A percentile compares a stretch with the other conserved stretches of the same genome.
phyloP scores from a whole-genome alignment of 2,888 invertebrate species.

The Andrena marginata region DNA sequence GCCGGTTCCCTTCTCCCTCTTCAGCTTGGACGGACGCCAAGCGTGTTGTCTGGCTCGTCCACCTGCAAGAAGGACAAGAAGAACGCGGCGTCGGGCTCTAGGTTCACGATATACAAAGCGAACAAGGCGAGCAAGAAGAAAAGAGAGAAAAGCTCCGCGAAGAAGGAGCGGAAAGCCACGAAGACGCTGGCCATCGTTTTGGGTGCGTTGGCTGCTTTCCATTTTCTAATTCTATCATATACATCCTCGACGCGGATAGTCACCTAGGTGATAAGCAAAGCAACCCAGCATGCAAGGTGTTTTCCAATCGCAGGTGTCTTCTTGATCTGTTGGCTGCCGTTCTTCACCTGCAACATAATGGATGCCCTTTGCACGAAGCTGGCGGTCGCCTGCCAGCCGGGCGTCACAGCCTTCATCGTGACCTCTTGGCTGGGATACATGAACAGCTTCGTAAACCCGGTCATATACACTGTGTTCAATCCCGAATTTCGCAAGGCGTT shows the following conservation, averaged over 20 bases:
- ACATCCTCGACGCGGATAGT: not conserved
- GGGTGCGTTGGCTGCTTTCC: slow-evolving; percentile 87
- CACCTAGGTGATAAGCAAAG: too few species aligned
- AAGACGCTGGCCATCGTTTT: slow-evolving; percentile 99
- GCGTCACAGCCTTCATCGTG: slow-evolving; percentile 95
- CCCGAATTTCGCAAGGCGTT: slow-evolving; percentile 99
- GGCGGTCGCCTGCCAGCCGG: slow-evolving; percentile 91
- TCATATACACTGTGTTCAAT: slow-evolving; percentile 98
- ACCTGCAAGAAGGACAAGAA: slow-evolving; percentile 91
- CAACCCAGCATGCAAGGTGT: too few species aligned
- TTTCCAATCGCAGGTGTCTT: slow-evolving; percentile 94
- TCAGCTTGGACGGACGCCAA: slow-evolving; percentile 79
- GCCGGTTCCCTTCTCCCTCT: slow-evolving; percentile 80
- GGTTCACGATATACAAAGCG: slow-evolving; percentile 96
- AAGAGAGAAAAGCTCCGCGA: slow-evolving; percentile 96
- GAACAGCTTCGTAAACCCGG: slow-evolving; percentile 97
- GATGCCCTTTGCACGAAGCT: slow-evolving; percentile 98
- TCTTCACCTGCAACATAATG: slow-evolving; percentile 99
- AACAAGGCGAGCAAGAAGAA: slow-evolving; percentile 98
- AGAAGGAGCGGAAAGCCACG: slow-evolving; percentile 98
- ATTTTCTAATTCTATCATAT: not conserved
- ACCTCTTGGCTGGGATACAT: slow-evolving; percentile 99
- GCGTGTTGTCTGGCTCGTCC: slow-evolving; percentile 84
- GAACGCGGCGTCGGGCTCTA: slow-evolving; percentile 89
- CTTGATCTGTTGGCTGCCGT: slow-evolving; percentile 99